These are phyloP conservation scores for Mormoops blainvillei DNA, from an alignment of 2,113 vertebrate genomes.

Conservation along the genomic window DNA sequence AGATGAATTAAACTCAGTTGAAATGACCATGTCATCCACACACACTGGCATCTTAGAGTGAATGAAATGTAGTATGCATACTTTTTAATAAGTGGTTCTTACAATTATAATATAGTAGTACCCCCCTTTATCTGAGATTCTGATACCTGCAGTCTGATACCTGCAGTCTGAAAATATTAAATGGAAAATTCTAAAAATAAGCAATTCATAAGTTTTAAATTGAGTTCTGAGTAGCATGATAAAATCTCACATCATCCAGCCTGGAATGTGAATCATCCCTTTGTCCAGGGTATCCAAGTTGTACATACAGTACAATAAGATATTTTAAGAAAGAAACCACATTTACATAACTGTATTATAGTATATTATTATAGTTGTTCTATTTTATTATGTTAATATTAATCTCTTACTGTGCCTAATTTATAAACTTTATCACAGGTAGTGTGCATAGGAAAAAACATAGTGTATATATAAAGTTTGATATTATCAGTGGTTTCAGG, in stretches of 20 bases:
- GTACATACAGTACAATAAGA: not conserved
- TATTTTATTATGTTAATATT: not conserved
- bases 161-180: not conserved
- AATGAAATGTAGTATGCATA: not conserved
- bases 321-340: not conserved
- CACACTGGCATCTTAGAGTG: not conserved
- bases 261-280: not conserved
- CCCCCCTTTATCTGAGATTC: not conserved
- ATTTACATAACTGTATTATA: not conserved
- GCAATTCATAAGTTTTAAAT: not conserved
- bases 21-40: not conserved
- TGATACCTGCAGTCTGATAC: not conserved
- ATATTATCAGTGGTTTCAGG: not conserved
- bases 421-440: not conserved
- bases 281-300: not conserved
- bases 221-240: not conserved
- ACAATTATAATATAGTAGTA: not conserved
- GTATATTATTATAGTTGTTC: not conserved
- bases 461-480: not conserved
- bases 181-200: no score
- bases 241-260: not conserved
- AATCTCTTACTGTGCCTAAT: not conserved
- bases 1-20: not conserved
- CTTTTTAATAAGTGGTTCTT: slow-evolving; percentile 18
- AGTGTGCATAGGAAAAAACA: not conserved